A percentile compares a stretch with the other conserved stretches of the same genome.
Evolutionary conservation across 2,797 vertebrate species (phyloP).

Genomic region (Petrocephalus schoutedeni): DNA sequence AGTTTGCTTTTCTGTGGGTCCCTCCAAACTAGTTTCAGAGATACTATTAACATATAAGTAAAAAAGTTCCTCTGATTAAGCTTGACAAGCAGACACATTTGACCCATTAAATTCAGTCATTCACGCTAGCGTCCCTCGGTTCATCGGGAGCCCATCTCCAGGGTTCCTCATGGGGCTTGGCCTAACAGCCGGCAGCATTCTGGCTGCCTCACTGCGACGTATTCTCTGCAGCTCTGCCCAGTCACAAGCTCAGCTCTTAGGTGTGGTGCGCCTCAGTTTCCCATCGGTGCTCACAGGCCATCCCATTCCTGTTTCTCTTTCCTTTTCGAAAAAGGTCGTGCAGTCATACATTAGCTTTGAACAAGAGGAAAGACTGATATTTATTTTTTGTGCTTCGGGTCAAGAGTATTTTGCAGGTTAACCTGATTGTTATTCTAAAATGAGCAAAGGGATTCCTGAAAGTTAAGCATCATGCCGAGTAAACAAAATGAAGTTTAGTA

Average conservation of each 20-base stretch:
- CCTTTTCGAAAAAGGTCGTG: slow-evolving; percentile 38
- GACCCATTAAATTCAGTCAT: not conserved
- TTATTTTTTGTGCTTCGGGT: slow-evolving; percentile 21
- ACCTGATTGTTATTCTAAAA: slow-evolving; percentile 28
- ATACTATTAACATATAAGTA: not conserved
- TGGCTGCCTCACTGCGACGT: not conserved
- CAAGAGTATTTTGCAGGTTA: slow-evolving; percentile 40
- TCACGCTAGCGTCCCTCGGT: not conserved
- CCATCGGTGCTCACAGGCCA: slow-evolving; percentile 41
- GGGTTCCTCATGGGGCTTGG: not conserved
- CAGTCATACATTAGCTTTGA: slow-evolving; percentile 41
- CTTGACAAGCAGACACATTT: not conserved
- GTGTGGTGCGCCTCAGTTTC: slow-evolving; percentile 44
- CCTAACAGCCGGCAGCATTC: not conserved
- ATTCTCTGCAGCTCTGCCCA: not conserved
- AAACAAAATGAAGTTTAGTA: not conserved
- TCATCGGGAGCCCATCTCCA: not conserved
- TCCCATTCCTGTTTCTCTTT: slow-evolving; percentile 35
- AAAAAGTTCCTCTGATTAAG: not conserved
- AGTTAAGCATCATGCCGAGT: not conserved
- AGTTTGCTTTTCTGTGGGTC: not conserved
- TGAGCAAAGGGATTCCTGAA: slow-evolving; percentile 30
- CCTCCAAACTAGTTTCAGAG: not conserved
- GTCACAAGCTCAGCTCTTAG: slow-evolving; percentile 18
- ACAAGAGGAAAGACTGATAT: slow-evolving; percentile 38